These are phyloP conservation scores for Amyelois transitella DNA, from an alignment of 1,140 invertebrate genomes.

Conservation along the genomic window DNA sequence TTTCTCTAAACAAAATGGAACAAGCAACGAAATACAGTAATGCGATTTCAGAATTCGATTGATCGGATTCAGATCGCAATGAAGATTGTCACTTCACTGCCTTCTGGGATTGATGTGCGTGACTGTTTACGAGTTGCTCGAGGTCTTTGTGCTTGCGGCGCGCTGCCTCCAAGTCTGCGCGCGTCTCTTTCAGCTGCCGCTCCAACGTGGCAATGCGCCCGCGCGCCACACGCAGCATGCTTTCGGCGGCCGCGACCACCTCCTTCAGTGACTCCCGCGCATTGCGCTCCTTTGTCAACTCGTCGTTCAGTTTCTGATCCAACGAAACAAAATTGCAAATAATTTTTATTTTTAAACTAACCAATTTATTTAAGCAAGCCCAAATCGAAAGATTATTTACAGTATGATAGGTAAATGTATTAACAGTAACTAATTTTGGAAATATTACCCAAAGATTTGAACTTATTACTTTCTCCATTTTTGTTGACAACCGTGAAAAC, in stretches of 20 bases:
- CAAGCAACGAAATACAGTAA: background rate
- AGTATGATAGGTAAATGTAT: too few species aligned
- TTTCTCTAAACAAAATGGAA: background rate
- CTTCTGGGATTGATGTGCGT: conserved; percentile 16
- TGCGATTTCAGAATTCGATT: background rate
- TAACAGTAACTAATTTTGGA: too few species aligned
- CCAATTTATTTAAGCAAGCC: too few species aligned
- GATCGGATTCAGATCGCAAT: conserved; percentile 15
- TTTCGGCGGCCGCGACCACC: conserved; percentile 48
- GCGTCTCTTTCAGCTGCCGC: conserved; percentile 46
- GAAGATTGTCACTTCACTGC: conserved; percentile 29
- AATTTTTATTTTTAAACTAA: too few species aligned
- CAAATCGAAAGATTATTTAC: too few species aligned
- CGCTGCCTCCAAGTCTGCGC: conserved; percentile 22
- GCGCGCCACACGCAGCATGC: conserved; percentile 55
- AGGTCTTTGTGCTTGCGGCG: conserved; percentile 34
- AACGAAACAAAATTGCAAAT: background rate
- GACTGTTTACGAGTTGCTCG: conserved; percentile 38
- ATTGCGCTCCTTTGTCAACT: conserved; percentile 45
- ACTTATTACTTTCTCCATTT: too few species aligned
- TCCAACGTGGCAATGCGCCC: conserved; percentile 48
- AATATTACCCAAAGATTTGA: too few species aligned
- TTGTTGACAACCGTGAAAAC: too few species aligned
- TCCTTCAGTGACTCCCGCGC: conserved; percentile 49
- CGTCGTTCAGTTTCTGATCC: conserved; percentile 37